Evolutionary conservation across 2,888 invertebrate species (phyloP).

Genomic region (Adela reaumurella): DNA sequence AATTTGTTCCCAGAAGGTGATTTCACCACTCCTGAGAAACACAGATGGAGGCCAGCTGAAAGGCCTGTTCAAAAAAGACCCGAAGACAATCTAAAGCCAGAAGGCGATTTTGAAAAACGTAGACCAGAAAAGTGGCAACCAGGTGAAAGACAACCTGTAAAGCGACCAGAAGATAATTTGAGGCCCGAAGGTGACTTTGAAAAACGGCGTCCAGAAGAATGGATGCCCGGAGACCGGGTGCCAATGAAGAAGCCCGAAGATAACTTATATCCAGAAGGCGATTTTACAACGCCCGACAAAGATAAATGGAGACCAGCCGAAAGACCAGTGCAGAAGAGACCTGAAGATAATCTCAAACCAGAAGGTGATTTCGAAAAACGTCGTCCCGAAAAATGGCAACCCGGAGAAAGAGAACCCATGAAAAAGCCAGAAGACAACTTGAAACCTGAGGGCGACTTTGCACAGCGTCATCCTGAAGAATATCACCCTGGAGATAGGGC

Average conservation of each 20-base stretch:
- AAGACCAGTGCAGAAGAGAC: constrained; percentile 27
- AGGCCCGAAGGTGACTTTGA: constrained; percentile 32
- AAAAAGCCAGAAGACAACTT: constrained; percentile 35
- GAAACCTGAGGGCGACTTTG: constrained; percentile 40
- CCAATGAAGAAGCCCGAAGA: constrained; percentile 32
- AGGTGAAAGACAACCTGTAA: constrained; percentile 30
- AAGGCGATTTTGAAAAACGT: constrained; percentile 17
- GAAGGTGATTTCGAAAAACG: constrained; percentile 41
- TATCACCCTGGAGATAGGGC: constrained; percentile 36
- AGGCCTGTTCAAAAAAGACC: too few relatives aligned
- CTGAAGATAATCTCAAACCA: constrained; percentile 41
- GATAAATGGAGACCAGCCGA: constrained; percentile 36
- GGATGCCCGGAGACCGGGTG: constrained; percentile 36
- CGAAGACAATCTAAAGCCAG: too few relatives aligned
- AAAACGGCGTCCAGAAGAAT: too few relatives aligned
- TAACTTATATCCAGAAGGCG: constrained; percentile 45
- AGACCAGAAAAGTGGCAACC: constrained; percentile 35
- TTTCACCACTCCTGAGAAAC: not conserved
- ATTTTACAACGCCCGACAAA: constrained; percentile 38
- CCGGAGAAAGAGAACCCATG: constrained; percentile 40
- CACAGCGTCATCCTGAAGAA: constrained; percentile 33
- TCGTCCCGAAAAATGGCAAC: constrained; percentile 16
- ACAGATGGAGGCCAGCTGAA: too few relatives aligned
- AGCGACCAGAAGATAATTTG: constrained; percentile 54
- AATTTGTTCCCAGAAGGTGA: not conserved